Conservation (phyloP, 1,140 invertebrate species). For the Papilio helenus region DNA sequence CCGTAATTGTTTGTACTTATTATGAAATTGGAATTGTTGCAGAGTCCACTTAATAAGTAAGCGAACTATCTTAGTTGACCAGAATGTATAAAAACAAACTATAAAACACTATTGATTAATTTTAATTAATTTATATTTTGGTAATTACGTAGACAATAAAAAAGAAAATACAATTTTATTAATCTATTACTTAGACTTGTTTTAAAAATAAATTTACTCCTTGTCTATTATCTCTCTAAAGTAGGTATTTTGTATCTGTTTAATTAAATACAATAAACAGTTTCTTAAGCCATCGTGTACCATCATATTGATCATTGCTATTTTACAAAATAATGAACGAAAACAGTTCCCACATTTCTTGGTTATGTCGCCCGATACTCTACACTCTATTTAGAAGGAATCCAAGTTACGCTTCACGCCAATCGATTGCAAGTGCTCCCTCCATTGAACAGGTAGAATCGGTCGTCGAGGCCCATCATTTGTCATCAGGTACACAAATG, state of each 20-base stretch:
- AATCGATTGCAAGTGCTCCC: background rate
- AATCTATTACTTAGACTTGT: background rate
- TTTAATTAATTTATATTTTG: background rate
- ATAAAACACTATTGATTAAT: background rate
- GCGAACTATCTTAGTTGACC: background rate
- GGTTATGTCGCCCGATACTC: background rate
- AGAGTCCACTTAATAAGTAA: background rate
- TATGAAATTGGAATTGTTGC: background rate
- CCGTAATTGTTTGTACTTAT: background rate
- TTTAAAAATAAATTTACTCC: background rate
- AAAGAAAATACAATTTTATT: background rate
- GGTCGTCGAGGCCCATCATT: constrained; percentile 39
- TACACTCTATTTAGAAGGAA: background rate
- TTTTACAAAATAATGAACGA: background rate
- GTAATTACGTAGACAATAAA: background rate
- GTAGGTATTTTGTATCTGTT: background rate
- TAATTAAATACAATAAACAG: background rate
- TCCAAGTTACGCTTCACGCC: constrained; percentile 11
- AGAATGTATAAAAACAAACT: background rate
- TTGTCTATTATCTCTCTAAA: background rate
- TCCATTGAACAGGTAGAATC: constrained; percentile 31
- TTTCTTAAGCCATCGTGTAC: background rate
- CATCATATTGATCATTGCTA: too few relatives aligned
- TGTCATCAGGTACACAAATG: constrained; percentile 53
- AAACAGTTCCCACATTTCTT: background rate